Evolutionary conservation across 2,797 vertebrate genomes (phyloP), one percentile per base, ranked within the genome.

Genomic region (Hippopotamyrus pictus): DNA sequence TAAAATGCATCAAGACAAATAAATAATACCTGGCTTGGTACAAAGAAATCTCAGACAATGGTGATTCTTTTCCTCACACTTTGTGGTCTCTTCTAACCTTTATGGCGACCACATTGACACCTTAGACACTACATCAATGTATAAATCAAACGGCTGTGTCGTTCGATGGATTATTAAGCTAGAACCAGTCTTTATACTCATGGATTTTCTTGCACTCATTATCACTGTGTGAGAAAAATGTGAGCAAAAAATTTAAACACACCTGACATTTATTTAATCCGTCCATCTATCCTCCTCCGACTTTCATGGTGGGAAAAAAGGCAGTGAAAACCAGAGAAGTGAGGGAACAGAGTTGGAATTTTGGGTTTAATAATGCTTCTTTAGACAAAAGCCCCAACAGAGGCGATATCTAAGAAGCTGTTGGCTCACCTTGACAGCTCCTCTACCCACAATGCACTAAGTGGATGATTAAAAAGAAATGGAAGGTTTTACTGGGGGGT

Each of bases 401-500:
- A 92, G 88, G 88, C 88, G 88, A 91, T 33, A 83, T 92, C 88
- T 92, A 92, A 93, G 93, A 93, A 96, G 96, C 94, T 93, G 93
- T 93, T 92, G 90, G 85, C 97, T 97, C 97, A 98, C 98, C 98
- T 98, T 97, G 97, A 97, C 97, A 97, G 97, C 95, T 96, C 96
- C 95, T 94, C 95, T 97, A 97, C 97, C 97, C 97, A 97, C 95
- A 97, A 97, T 96, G 96, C 97, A 97, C 97, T 98, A 98, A 99
- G 97, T 98, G 97, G 97, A 98, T 99, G 98, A 99, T 99, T 98
- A 99, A 99, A 99, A 98, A 98, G 98, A 98, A 98, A 99, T 98
- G 97, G 97, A 97, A 96, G 97, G 97, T 97, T 99, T 98, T 98
- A 97, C 97, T 95, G 96, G 95, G 95, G 97, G 97, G 96, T 97